Percentiles rank a stretch among this genome's conserved stretches.
Evolutionary conservation across 2,113 vertebrate genomes (phyloP).

Genomic region (Tachuris rubrigastra): DNA sequence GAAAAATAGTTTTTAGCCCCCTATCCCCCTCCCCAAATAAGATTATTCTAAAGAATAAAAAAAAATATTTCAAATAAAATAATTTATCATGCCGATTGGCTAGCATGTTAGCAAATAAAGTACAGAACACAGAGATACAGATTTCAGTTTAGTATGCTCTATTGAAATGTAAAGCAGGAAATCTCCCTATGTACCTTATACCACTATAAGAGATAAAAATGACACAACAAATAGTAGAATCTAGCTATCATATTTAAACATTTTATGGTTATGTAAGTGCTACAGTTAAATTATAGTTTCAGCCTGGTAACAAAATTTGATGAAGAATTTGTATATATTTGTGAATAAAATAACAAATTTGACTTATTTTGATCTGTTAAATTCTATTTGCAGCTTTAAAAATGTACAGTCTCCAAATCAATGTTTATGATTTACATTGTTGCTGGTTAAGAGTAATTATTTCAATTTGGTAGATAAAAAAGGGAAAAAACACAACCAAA

Average conservation of each 20-base stretch:
- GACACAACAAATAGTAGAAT: background rate
- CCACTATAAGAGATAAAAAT: background rate
- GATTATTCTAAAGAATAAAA: background rate
- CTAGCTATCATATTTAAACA: background rate
- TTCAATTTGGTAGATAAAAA: background rate
- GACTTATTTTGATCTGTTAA: slow-evolving; percentile 57
- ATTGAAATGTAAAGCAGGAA: background rate
- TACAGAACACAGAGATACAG: background rate
- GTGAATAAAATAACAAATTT: slow-evolving; percentile 29
- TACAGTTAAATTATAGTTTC: slow-evolving; percentile 21
- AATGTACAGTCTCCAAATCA: background rate
- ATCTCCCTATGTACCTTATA: background rate
- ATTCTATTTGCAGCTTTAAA: slow-evolving; percentile 49
- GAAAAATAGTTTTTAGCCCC: background rate
- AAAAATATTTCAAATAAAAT: background rate
- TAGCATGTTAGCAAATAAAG: background rate
- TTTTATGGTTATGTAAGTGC: slow-evolving; percentile 23
- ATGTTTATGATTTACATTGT: slow-evolving; percentile 1
- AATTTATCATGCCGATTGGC: background rate
- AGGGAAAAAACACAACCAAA: background rate
- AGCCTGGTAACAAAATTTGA: slow-evolving; percentile 45
- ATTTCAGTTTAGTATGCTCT: background rate
- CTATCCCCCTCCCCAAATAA: background rate
- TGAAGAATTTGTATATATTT: slow-evolving; percentile 53
- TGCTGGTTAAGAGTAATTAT: background rate